Evolutionary conservation across 2,797 vertebrate species (phyloP).

Genomic region (Microchirus variegatus): DNA sequence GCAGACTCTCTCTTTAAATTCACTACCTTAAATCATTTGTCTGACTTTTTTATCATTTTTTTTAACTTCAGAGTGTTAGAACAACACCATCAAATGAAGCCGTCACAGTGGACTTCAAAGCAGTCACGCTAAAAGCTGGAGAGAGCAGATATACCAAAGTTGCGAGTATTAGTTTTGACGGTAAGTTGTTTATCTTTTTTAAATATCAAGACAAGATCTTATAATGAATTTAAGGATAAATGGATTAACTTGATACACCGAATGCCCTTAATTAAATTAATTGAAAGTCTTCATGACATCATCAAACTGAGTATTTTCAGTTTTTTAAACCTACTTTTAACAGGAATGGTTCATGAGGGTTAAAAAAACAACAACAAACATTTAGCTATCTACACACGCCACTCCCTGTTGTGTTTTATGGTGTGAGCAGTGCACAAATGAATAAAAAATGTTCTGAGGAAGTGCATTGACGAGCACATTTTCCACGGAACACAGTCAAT

Average conservation of each 20-base stretch:
- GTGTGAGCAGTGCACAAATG: background rate
- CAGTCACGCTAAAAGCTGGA: constrained; percentile 94
- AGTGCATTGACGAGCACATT: background rate
- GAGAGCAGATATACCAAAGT: constrained; percentile 99
- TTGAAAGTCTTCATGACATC: too few relatives aligned
- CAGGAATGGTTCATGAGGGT: too few relatives aligned
- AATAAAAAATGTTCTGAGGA: background rate
- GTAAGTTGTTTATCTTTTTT: too few relatives aligned
- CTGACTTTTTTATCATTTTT: background rate
- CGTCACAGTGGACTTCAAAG: constrained; percentile 93
- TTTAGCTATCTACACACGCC: background rate
- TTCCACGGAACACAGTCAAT: background rate
- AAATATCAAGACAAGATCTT: too few relatives aligned
- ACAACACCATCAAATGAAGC: constrained; percentile 96
- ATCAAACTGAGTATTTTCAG: too few relatives aligned
- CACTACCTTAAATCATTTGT: background rate
- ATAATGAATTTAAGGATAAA: too few relatives aligned
- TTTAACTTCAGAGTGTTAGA: constrained; percentile 89
- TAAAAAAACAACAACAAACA: background rate
- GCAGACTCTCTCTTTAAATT: background rate
- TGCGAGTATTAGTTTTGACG: constrained; percentile 97
- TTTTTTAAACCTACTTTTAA: too few relatives aligned
- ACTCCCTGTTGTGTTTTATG: background rate
- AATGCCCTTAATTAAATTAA: too few relatives aligned
- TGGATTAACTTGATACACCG: too few relatives aligned